These are phyloP conservation scores for Temnothorax ravouxi DNA, from an alignment of 2,888 invertebrate genomes.

Conservation along the genomic window DNA sequence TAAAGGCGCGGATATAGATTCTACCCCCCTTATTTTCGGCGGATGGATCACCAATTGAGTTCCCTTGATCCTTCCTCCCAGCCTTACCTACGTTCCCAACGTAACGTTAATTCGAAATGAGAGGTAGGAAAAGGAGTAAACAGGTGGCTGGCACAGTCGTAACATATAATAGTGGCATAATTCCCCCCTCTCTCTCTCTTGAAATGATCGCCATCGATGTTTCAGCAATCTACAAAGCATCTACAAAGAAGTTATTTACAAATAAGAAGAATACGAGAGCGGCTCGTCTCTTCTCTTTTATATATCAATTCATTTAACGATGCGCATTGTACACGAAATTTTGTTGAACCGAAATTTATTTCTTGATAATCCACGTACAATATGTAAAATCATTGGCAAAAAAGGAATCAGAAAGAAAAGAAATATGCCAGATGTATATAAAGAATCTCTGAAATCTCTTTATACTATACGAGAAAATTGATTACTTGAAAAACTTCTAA, in stretches of 20 bases:
- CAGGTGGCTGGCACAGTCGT: slow-evolving; percentile 52
- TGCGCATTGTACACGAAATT: neutral
- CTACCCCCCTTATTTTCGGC: slow-evolving; percentile 60
- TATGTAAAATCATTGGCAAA: neutral
- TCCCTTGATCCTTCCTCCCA: slow-evolving; percentile 20
- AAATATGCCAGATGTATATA: neutral
- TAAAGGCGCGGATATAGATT: slow-evolving; percentile 69
- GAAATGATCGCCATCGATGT: slow-evolving; percentile 10
- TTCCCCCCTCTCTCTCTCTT: neutral
- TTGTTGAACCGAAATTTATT: neutral
- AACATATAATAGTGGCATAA: slow-evolving; percentile 41
- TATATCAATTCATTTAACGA: neutral
- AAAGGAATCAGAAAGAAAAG: neutral
- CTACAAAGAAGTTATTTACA: neutral
- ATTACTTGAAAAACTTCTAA: neutral
- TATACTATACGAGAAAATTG: neutral
- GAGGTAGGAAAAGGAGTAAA: slow-evolving; percentile 47
- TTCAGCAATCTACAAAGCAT: slow-evolving; percentile 8
- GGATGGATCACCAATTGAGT: slow-evolving; percentile 49
- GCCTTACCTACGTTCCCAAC: neutral
- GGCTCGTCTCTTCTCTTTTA: neutral
- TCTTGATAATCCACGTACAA: neutral
- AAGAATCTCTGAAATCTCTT: neutral
- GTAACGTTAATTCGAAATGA: slow-evolving; percentile 39
- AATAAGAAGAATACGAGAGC: neutral